These are phyloP conservation scores for Gonocerus acuteangulatus DNA, from an alignment of 2,888 invertebrate genomes.

Conservation along the genomic window DNA sequence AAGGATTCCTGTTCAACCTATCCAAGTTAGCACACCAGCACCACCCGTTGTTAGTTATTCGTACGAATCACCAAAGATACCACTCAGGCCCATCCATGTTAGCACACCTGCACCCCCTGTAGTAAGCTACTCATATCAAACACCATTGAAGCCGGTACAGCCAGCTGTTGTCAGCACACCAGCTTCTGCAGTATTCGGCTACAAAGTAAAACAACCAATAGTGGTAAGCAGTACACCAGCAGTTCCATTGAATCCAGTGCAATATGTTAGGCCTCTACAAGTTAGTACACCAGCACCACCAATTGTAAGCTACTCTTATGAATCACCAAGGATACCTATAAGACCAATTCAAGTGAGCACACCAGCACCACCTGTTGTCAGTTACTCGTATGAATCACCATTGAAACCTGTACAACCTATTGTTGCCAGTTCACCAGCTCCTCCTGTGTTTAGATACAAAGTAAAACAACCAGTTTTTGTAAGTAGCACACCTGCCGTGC, in stretches of 20 bases:
- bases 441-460: conserved; percentile 22
- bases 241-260: conserved; percentile 35
- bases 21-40: conserved; percentile 25
- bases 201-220: conserved; percentile 10
- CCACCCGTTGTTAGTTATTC: conserved; percentile 28
- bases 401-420: conserved; percentile 27
- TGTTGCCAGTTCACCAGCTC: conserved; percentile 30
- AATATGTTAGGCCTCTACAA: conserved; percentile 27
- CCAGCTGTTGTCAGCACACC: conserved; percentile 34
- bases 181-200: conserved; percentile 33
- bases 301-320: conserved; percentile 29
- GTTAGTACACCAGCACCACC: conserved; percentile 29
- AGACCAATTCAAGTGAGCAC: conserved; percentile 12
- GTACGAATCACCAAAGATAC: conserved; percentile 21
- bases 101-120: conserved; percentile 16
- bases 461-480: conserved; percentile 26
- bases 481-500: conserved; percentile 31
- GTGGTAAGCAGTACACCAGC: conserved; percentile 26
- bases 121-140: conserved; percentile 7
- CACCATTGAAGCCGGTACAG: conserved; percentile 8
- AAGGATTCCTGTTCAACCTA: background rate
- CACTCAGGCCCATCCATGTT: conserved; percentile 15
- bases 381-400: conserved; percentile 33
- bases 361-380: conserved; percentile 28
- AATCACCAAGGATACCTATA: conserved; percentile 7